A percentile compares a stretch with the other conserved stretches of the same genome.
Evolutionary conservation across 1,140 invertebrate genomes (phyloP).

Genomic region (Eupristina koningsbergeri): DNA sequence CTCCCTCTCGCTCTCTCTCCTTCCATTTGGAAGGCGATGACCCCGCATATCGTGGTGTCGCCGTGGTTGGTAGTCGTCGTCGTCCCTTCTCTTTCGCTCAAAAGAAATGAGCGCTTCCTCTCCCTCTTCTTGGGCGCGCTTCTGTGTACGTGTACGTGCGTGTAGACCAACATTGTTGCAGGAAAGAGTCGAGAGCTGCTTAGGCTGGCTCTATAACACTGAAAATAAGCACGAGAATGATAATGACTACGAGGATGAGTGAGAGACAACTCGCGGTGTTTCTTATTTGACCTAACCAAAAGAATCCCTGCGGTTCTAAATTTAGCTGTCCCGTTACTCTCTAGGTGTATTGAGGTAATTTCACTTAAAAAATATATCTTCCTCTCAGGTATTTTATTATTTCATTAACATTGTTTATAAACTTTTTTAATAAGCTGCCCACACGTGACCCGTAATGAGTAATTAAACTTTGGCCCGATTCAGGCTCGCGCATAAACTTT

Average conservation of each 20-base stretch:
- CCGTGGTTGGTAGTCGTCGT: slow-evolving; percentile 1
- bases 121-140: not conserved
- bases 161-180: slow-evolving; percentile 3
- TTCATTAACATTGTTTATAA: not conserved
- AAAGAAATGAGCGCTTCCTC: slow-evolving; percentile 37
- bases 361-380: not conserved
- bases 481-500: no score
- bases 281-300: slow-evolving; percentile 28
- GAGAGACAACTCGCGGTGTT: slow-evolving; percentile 8
- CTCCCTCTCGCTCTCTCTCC: slow-evolving; percentile 11
- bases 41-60: slow-evolving; percentile 15
- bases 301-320: slow-evolving; percentile 24
- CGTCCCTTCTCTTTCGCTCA: slow-evolving; percentile 35
- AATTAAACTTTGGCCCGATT: not conserved
- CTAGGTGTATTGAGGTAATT: slow-evolving; percentile 6
- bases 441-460: not conserved
- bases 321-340: slow-evolving; percentile 17
- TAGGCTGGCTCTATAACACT: slow-evolving; percentile 26
- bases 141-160: not conserved
- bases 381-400: not conserved
- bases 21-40: slow-evolving; percentile 42
- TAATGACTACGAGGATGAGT: slow-evolving; percentile 17
- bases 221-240: slow-evolving; percentile 22
- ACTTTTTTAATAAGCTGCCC: not conserved
- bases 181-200: slow-evolving; percentile 17